Base-by-base conservation (phyloP, 2,888 invertebrate species). In the Bimastos eiseni region DNA sequence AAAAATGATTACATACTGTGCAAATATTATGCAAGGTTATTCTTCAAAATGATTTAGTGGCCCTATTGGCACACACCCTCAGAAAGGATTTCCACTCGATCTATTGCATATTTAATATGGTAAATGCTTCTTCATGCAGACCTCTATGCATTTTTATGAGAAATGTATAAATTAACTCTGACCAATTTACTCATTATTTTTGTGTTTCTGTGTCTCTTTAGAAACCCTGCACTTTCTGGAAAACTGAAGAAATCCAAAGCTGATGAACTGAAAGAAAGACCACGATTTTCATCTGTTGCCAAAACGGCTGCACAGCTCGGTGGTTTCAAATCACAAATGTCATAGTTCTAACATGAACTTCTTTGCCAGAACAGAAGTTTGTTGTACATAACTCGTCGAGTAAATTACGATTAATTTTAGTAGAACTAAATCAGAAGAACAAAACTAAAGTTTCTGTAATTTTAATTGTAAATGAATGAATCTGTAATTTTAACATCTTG, bases 201-300 rank as follows among this genome's bases (percentile, higher is more conserved):
- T 70, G 49, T 38, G 24, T 34, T 34, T n/a, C 49, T 36, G 90
- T 24, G 30, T n/a, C 37, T 33, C 90, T 89, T 21, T 92, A 94
- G 94, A 91, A 94, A 93, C 91, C 94, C 94, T 15, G 93, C 93
- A 19, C 70, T 94, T 34, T 93, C 94, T 30, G 93, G 93, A 90
- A 94, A 94, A 91, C 94, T 94, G 93, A 94, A 93, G 41, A 93
- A 94, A 44, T 93, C 93, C 91, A 94, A 93, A 91, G 92, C 92
- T 89, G 94, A 94, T 89, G 94, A 94, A 91, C 91, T 95, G 41
- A 93, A 94, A 91, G 93, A 94, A 86, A 91, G 94, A 89, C 94
- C 94, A n/a, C 92, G 94, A 91, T 95, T 95, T 91, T 94, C 93
- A 90, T 92, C 93, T 37, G 91, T 94, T 24, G 93, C 93, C 4